Base-by-base conservation (phyloP, 53 echinoderm and acorn worm species). In the Stichopus horrens region DNA sequence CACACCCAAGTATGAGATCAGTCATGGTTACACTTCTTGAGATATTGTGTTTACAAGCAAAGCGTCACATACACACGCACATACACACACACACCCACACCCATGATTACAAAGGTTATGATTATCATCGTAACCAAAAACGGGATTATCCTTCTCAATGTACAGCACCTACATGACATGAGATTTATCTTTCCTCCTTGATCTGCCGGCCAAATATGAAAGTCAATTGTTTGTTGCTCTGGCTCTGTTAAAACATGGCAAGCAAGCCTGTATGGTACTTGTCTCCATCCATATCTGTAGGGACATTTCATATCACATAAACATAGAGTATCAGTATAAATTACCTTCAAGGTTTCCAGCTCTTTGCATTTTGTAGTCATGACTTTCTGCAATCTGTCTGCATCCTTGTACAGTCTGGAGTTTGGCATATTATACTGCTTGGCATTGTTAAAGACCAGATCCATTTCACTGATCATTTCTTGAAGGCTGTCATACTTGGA, bases 381-480 rank as follows among this genome's bases (percentile, higher is more conserved):
- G 55, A 92, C 73, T 79, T 92, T 96, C 83, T 96, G 99, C 5
- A 98, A 90, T 87, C 91, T 94, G 84, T 98, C 96, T 22, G 99
- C 99, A 88, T 98, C 99, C 73, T 96, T 96, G 89, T 93, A 96
- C 73, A 98, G 93, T 79, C 94, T 90, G 11, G 95, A 96, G 60
- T 88, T 74, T 23, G 95, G 94, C 81, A 92, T 92, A 68, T 98
- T 98, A 89, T 98, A 98, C 77, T 98, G 95, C 67, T 91, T 94
- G 58, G 99, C 99, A 90, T 98, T 98, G 71, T 88, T 90, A 74
- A 98, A 96, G 23, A 93, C 92, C 74, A 98, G 91, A 76, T 98
- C 94, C 90, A 96, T 55, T 59, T 98, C 99, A 19, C 66, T 60
- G 14, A 83, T 86, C 7, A 96, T 88, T 9, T 96, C 99, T 22